Percentiles rank a stretch among this genome's conserved stretches.
Conservation (phyloP, 2,113 vertebrate genomes). For the Mionectes macconnelli region DNA sequence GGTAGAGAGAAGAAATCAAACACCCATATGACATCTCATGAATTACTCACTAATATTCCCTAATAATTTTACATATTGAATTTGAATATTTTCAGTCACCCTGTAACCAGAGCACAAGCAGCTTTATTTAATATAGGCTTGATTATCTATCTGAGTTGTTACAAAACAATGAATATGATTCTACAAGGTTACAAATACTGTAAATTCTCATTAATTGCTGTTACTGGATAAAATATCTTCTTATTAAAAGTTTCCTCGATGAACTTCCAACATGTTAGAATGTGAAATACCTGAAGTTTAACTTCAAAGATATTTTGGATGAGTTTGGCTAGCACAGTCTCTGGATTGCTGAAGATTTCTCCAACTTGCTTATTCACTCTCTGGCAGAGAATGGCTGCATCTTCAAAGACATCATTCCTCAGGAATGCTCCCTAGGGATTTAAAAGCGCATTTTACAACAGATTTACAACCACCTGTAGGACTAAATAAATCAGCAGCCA, state of each 20-base stretch:
- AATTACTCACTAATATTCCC: not conserved
- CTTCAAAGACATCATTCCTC: conserved; percentile 93
- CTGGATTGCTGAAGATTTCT: conserved; percentile 95
- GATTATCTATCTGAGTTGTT: not conserved
- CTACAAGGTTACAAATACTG: not conserved
- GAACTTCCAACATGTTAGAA: not conserved
- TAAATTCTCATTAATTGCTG: not conserved
- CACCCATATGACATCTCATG: fast-evolving
- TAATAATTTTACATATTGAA: not conserved
- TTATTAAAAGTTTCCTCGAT: not conserved
- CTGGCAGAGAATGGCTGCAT: conserved; percentile 92
- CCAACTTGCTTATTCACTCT: conserved; percentile 96
- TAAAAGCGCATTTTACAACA: conserved; percentile 24
- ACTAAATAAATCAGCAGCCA: not conserved
- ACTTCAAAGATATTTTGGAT: conserved; percentile 98
- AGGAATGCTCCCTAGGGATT: conserved; percentile 85
- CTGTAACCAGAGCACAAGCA: not conserved
- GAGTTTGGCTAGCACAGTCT: conserved; percentile 97
- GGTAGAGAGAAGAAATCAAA: not conserved
- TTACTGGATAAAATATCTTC: not conserved
- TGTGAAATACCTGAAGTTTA: conserved; percentile 89
- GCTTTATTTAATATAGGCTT: not conserved
- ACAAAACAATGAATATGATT: not conserved
- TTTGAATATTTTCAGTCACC: not conserved
- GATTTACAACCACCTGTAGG: not conserved